Evolutionary conservation across 2,113 vertebrate species (phyloP).

Genomic region (Clarias macrocephalus): DNA sequence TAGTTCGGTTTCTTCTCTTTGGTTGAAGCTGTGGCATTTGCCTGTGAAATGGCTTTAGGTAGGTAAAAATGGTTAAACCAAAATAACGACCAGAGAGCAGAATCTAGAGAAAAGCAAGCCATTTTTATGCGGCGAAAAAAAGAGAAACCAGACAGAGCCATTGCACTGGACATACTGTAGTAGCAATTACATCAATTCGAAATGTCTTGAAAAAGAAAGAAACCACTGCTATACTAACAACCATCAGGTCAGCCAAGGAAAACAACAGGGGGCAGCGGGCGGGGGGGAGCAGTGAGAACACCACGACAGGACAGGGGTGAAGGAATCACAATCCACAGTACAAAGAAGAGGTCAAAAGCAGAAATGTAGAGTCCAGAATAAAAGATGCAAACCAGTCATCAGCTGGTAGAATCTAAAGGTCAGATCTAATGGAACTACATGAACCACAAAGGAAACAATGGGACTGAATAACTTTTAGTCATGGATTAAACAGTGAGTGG

Average conservation of each 20-base stretch:
- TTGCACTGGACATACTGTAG: not conserved
- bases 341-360: no score
- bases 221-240: not conserved
- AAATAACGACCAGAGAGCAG: not conserved
- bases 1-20: not conserved
- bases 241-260: not conserved
- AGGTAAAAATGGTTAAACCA: not conserved
- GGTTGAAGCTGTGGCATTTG: not conserved
- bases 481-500: not conserved
- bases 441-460: no score
- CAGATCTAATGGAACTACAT: not conserved
- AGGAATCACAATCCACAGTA: no score
- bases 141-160: not conserved
- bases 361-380: no score
- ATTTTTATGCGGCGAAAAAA: not conserved
- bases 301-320: no score
- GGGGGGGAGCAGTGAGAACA: no score
- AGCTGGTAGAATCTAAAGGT: no score
- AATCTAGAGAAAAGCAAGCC: not conserved
- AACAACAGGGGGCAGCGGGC: not conserved
- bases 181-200: not conserved
- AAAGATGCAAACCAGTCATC: no score
- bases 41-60: not conserved
- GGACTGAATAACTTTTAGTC: not conserved
- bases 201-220: not conserved